A percentile compares a stretch with the other conserved stretches of the same genome.
These are phyloP conservation scores for Merodon equestris DNA, from an alignment of 2,888 invertebrate genomes.

Conservation along the genomic window DNA sequence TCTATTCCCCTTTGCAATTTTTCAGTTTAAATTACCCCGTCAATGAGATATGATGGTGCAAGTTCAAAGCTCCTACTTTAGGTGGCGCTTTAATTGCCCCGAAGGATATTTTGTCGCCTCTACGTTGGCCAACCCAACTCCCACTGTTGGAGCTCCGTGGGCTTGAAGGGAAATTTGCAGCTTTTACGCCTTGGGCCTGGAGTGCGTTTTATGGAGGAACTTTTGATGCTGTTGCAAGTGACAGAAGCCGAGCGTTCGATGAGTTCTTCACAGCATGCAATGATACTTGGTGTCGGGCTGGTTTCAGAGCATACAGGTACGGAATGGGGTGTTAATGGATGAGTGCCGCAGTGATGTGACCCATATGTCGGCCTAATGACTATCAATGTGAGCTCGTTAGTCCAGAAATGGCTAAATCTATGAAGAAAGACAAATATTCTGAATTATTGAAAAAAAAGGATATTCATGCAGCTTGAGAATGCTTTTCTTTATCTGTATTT, in stretches of 20 bases:
- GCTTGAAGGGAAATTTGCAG: slow-evolving; percentile 30
- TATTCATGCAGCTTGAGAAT: background rate
- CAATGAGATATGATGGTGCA: background rate
- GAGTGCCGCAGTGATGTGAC: too few relatives aligned
- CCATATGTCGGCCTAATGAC: too few relatives aligned
- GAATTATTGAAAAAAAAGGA: background rate
- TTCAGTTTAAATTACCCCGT: background rate
- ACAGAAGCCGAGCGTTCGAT: slow-evolving; percentile 32
- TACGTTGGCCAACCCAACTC: background rate
- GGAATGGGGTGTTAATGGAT: too few relatives aligned
- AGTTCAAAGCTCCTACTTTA: slow-evolving; percentile 59
- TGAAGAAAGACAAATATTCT: too few relatives aligned
- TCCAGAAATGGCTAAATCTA: too few relatives aligned
- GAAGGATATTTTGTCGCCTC: slow-evolving; percentile 44
- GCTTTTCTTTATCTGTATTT: slow-evolving; percentile 8
- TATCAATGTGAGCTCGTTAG: too few relatives aligned
- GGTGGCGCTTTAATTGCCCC: slow-evolving; percentile 59
- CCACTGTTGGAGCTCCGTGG: slow-evolving; percentile 45
- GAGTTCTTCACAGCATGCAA: slow-evolving; percentile 28
- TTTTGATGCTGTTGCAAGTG: slow-evolving; percentile 46
- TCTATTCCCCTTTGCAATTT: background rate
- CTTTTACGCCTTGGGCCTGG: background rate
- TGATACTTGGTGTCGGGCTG: slow-evolving; percentile 8
- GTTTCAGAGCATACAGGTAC: too few relatives aligned
- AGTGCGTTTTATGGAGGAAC: slow-evolving; percentile 38